Evolutionary conservation across 2,888 invertebrate genomes (phyloP).

Genomic region (Lasioglossum leucozonium): DNA sequence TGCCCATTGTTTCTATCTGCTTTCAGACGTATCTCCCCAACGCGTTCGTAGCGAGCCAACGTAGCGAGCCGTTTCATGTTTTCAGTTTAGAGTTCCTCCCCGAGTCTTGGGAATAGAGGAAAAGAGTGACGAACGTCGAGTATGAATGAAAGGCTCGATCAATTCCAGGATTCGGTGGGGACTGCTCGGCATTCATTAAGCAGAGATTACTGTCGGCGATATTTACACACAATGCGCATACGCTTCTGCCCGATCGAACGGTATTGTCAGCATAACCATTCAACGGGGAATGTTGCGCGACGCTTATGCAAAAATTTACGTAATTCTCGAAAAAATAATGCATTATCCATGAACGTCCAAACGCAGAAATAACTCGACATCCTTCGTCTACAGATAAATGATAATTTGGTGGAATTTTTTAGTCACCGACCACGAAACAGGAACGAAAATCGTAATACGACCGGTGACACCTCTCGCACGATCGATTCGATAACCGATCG

Average conservation of each 20-base stretch:
- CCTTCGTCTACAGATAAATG: background rate
- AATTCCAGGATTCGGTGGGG: background rate
- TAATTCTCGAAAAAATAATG: background rate
- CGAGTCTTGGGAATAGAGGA: background rate
- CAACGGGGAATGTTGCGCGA: background rate
- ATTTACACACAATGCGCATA: background rate
- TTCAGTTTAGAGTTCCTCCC: background rate
- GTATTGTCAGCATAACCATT: background rate
- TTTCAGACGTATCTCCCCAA: too few species aligned
- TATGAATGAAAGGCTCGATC: background rate
- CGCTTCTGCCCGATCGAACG: background rate
- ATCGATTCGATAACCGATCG: conserved; percentile 68
- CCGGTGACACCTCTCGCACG: conserved; percentile 35
- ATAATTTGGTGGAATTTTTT: background rate
- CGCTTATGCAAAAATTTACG: background rate
- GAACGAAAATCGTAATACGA: conserved; percentile 10
- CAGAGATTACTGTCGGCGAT: background rate
- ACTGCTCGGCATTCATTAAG: background rate
- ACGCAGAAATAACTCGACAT: background rate
- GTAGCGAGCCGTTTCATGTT: background rate
- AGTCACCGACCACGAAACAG: background rate
- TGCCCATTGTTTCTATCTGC: background rate
- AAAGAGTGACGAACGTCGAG: background rate
- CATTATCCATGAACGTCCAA: too few species aligned
- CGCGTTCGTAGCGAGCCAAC: too few species aligned